phyloP scores from a whole-genome alignment of 1,140 invertebrate genomes.

The Drosophila erecta region DNA sequence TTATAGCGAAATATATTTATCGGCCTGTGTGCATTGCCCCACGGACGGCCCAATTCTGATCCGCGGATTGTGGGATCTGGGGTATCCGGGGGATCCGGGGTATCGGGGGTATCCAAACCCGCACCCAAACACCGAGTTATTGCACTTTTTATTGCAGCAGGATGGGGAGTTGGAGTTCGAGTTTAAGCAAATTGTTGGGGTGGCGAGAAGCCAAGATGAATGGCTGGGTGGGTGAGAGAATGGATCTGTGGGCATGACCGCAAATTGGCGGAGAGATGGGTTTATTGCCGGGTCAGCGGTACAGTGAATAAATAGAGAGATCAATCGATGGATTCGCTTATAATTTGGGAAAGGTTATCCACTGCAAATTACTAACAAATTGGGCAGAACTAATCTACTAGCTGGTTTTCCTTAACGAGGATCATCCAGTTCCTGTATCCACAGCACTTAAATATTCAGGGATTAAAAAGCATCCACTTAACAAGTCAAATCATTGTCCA shows the following conservation, averaged over 20 bases:
- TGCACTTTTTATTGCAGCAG: conserved; percentile 60
- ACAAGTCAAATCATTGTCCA: conserved; percentile 56
- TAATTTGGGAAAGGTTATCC: not conserved
- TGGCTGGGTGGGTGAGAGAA: conserved; percentile 24
- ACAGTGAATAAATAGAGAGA: conserved; percentile 17
- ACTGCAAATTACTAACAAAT: not conserved
- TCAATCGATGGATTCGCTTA: not conserved
- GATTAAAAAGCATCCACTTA: conserved; percentile 27
- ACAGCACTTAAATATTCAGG: conserved; percentile 10
- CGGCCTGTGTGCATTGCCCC: conserved; percentile 35
- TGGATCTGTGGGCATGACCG: conserved; percentile 11
- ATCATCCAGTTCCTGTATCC: not conserved
- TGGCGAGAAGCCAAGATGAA: conserved; percentile 39
- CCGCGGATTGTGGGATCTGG: not conserved
- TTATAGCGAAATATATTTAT: conserved; percentile 62
- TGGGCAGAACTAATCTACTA: not conserved
- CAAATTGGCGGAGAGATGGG: conserved; percentile 10
- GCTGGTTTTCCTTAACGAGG: not conserved
- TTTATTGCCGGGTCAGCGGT: conserved; percentile 11
- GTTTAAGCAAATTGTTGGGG: conserved; percentile 50
- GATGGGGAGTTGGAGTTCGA: conserved; percentile 57
- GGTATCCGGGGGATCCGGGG: too few relatives aligned
- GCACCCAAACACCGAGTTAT: conserved; percentile 38
- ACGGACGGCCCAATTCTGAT: conserved; percentile 43
- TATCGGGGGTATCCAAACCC: too few relatives aligned